phyloP scores from a whole-genome alignment of 2,113 vertebrate species.

The Oplegnathus fasciatus region DNA sequence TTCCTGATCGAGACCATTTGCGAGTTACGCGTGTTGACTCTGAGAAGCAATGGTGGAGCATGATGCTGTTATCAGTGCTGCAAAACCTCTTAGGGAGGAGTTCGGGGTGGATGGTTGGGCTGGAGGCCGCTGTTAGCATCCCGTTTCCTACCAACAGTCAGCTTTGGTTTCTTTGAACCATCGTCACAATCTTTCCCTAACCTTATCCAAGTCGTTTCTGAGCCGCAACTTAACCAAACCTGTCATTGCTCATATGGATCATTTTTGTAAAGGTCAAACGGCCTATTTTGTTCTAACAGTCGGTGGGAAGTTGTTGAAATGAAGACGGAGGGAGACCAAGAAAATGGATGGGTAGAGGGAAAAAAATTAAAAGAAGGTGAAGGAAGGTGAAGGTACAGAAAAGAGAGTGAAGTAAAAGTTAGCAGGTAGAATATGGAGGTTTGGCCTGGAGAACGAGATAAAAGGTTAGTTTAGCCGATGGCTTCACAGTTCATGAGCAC shows the following conservation, averaged over 20 bases:
- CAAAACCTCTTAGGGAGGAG: neutral
- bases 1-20: neutral
- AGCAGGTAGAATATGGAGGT: neutral
- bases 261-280: neutral
- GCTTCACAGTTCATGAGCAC: constrained; percentile 17
- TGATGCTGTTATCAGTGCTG: neutral
- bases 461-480: constrained; percentile 32
- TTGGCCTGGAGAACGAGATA: neutral
- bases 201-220: neutral
- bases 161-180: neutral
- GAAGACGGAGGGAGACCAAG: neutral
- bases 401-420: neutral
- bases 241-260: accelerated
- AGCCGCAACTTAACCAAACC: neutral
- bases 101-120: neutral
- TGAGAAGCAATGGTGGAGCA: neutral
- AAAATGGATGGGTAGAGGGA: neutral
- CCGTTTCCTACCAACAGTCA: neutral
- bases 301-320: neutral
- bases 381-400: neutral
- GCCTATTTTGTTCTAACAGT: too few species aligned
- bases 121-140: neutral
- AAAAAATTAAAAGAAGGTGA: neutral
- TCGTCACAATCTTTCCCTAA: neutral
- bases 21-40: neutral